phyloP scores from a whole-genome alignment of 2,888 invertebrate genomes.

The Blastobasis lacticolella region DNA sequence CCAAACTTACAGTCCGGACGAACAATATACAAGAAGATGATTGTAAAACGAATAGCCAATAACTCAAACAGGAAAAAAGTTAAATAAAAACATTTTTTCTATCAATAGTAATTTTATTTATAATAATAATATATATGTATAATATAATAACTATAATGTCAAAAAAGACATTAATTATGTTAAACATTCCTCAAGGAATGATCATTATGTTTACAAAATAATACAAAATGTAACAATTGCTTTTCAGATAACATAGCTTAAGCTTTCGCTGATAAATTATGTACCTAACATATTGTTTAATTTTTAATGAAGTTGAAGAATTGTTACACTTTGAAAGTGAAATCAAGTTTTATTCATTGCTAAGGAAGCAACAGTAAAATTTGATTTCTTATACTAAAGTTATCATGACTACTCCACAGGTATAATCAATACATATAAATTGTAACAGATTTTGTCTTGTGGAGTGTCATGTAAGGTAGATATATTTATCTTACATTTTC shows the following conservation, averaged over 20 bases:
- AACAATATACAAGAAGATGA: conserved; percentile 49
- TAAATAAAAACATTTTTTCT: conserved; percentile 24
- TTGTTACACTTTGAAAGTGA: conserved; percentile 32
- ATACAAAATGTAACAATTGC: conserved; percentile 26
- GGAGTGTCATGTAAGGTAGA: conserved; percentile 53
- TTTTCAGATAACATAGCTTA: background rate
- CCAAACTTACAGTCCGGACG: conserved; percentile 16
- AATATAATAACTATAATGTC: conserved; percentile 52
- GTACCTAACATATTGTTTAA: background rate
- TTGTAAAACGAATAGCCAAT: conserved; percentile 51
- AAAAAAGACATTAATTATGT: conserved; percentile 57
- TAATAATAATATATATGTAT: conserved; percentile 9
- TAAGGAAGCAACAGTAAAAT: conserved; percentile 29
- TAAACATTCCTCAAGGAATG: conserved; percentile 56
- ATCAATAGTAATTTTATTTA: conserved; percentile 36
- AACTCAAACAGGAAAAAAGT: conserved; percentile 53
- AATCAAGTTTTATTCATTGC: conserved; percentile 41
- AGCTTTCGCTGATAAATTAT: background rate
- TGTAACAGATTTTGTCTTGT: conserved; percentile 25
- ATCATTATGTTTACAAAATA: conserved; percentile 24
- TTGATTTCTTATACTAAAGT: conserved; percentile 41
- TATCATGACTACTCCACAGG: conserved; percentile 36
- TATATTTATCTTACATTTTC: conserved; percentile 70
- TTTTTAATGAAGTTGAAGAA: conserved; percentile 19
- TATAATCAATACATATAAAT: conserved; percentile 24